These are phyloP conservation scores for Lepidocyrtoides sp. DNA, from an alignment of 2,888 invertebrate species.

Conservation along the genomic window DNA sequence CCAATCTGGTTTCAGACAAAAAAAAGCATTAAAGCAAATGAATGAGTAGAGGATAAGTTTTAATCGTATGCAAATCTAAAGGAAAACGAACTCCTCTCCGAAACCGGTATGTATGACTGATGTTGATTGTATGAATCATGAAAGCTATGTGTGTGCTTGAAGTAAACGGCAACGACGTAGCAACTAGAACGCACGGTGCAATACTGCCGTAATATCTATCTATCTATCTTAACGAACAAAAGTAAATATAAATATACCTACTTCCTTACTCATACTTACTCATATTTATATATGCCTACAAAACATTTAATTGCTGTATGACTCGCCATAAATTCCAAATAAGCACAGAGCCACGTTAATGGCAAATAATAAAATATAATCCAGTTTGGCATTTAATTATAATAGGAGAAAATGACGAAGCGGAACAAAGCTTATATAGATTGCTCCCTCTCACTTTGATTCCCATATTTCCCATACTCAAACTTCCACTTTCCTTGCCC, in stretches of 20 bases:
- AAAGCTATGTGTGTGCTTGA: neutral
- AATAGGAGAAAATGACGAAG: neutral
- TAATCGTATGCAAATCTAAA: conserved; percentile 34
- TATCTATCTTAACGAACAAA: too few species aligned
- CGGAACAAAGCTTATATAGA: too few species aligned
- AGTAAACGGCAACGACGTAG: too few species aligned
- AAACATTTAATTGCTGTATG: conserved; percentile 21
- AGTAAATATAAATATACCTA: too few species aligned
- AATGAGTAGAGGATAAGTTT: neutral
- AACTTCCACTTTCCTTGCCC: too few species aligned
- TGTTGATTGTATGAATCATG: conserved; percentile 4
- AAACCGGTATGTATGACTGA: conserved; percentile 4
- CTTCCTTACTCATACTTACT: too few species aligned
- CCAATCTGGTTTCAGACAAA: neutral
- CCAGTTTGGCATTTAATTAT: conserved; percentile 31
- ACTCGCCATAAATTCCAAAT: conserved; percentile 39
- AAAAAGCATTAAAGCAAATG: neutral
- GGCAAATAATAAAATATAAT: conserved; percentile 34
- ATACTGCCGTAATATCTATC: too few species aligned
- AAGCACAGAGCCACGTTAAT: neutral
- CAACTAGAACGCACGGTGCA: too few species aligned
- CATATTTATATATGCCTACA: too few species aligned
- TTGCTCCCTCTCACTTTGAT: too few species aligned
- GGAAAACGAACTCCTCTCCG: neutral
- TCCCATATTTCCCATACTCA: too few species aligned